These are phyloP conservation scores for Mola mola DNA, from an alignment of 2,113 vertebrate species.

Conservation along the genomic window DNA sequence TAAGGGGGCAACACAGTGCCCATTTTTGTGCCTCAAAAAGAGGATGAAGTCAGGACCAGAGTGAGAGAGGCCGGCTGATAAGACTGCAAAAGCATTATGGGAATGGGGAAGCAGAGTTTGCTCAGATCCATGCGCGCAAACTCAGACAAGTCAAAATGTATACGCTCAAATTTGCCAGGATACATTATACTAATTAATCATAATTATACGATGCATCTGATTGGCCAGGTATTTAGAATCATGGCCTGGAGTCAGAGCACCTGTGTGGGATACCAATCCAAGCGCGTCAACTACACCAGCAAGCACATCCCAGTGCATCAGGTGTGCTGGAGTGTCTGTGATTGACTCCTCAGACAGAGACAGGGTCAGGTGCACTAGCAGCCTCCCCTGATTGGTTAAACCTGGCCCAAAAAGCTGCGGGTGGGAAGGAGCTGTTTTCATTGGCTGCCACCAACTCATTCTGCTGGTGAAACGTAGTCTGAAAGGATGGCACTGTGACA, in stretches of 20 bases:
- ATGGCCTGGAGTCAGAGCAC: slow-evolving; percentile 65
- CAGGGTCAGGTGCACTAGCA: slow-evolving; percentile 69
- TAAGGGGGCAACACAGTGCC: slow-evolving; percentile 66
- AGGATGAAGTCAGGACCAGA: slow-evolving; percentile 55
- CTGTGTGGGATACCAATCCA: slow-evolving; percentile 52
- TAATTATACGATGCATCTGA: slow-evolving; percentile 55
- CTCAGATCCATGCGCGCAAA: slow-evolving; percentile 10
- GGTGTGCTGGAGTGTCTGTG: slow-evolving; percentile 59
- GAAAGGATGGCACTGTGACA: slow-evolving; percentile 57
- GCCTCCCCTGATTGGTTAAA: slow-evolving; percentile 64
- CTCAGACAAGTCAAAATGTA: slow-evolving; percentile 29
- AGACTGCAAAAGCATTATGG: slow-evolving; percentile 64
- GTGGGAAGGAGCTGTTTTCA: slow-evolving; percentile 49
- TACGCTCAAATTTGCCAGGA: slow-evolving; percentile 57
- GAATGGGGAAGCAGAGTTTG: slow-evolving; percentile 32
- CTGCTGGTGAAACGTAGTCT: slow-evolving; percentile 60
- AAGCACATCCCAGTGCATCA: slow-evolving; percentile 64
- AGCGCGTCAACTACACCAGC: slow-evolving; percentile 32
- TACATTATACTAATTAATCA: too few relatives aligned
- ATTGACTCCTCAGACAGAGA: slow-evolving; percentile 71
- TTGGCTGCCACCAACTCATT: slow-evolving; percentile 61
- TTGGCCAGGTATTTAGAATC: slow-evolving; percentile 52
- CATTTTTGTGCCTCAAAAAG: slow-evolving; percentile 68
- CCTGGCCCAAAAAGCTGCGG: slow-evolving; percentile 55
- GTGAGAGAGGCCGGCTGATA: slow-evolving; percentile 63